A percentile compares a stretch with the other conserved stretches of the same genome.
These are phyloP conservation scores for Apodemus agrarius DNA, from an alignment of 2,797 vertebrate genomes.

Conservation along the genomic window DNA sequence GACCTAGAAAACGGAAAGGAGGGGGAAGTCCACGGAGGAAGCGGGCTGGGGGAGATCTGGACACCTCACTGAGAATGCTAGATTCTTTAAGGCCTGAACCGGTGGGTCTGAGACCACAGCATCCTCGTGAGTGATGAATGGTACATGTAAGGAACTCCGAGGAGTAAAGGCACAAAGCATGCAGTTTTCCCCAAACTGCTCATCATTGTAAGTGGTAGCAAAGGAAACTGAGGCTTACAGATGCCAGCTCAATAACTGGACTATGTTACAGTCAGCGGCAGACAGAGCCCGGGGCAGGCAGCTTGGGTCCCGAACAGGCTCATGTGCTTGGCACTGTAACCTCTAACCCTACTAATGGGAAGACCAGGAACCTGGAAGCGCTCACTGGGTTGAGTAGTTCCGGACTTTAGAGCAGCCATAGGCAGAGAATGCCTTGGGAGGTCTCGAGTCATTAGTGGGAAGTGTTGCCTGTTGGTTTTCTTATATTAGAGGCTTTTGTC, in stretches of 20 bases:
- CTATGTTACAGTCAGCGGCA: not conserved
- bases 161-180: no score
- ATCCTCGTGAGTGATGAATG: no score
- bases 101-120: no score
- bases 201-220: no score
- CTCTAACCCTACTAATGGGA: not conserved
- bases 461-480: not conserved
- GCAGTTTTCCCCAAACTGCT: no score
- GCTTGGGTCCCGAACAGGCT: not conserved
- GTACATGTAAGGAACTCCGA: no score
- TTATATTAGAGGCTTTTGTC: not conserved
- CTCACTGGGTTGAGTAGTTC: not conserved
- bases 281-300: not conserved
- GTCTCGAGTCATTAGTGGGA: not conserved
- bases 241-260: not conserved
- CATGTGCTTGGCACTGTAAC: rapidly evolving
- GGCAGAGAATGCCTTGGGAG: not conserved
- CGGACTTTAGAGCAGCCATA: not conserved
- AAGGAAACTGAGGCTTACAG: not conserved
- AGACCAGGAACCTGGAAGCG: not conserved
- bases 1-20: no score
- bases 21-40: no score
- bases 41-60: no score
- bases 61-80: no score
- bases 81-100: no score